These are phyloP conservation scores for Balaenoptera acutorostrata DNA, from an alignment of 2,113 vertebrate genomes.

Conservation along the genomic window DNA sequence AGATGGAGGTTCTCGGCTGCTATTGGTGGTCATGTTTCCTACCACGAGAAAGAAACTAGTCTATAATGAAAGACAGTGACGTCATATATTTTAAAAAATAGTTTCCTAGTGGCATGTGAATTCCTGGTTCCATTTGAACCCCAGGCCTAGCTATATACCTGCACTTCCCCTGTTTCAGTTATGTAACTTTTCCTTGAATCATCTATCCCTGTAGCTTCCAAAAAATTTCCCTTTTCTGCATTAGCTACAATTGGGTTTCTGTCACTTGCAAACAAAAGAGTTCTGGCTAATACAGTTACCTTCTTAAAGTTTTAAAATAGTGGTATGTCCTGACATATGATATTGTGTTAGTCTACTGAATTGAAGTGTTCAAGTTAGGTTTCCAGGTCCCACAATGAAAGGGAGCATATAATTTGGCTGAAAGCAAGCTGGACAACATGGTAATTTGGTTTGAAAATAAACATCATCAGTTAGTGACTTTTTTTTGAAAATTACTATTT, in stretches of 20 bases:
- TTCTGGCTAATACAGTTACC: background rate
- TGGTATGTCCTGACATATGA: background rate
- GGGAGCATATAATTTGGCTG: background rate
- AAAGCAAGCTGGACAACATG: background rate
- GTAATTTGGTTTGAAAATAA: background rate
- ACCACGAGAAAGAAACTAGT: background rate
- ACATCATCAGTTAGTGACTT: background rate
- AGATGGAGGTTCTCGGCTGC: background rate
- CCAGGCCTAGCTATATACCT: background rate
- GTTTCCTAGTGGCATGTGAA: background rate
- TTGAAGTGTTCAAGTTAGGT: background rate
- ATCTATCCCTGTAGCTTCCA: background rate
- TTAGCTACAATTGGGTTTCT: background rate
- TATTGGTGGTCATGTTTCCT: background rate
- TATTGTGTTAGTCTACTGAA: background rate
- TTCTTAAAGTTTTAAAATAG: background rate
- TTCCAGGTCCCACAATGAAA: background rate
- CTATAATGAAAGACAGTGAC: background rate
- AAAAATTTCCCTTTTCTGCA: background rate
- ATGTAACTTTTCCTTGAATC: background rate
- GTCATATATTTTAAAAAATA: background rate
- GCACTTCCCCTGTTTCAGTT: background rate
- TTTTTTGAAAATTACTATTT: background rate
- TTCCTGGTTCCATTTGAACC: background rate
- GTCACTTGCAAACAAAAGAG: background rate